Evolutionary conservation across 2,797 vertebrate genomes (phyloP), one percentile per base, ranked within the genome.

Genomic region (Rousettus madagascariensis): DNA sequence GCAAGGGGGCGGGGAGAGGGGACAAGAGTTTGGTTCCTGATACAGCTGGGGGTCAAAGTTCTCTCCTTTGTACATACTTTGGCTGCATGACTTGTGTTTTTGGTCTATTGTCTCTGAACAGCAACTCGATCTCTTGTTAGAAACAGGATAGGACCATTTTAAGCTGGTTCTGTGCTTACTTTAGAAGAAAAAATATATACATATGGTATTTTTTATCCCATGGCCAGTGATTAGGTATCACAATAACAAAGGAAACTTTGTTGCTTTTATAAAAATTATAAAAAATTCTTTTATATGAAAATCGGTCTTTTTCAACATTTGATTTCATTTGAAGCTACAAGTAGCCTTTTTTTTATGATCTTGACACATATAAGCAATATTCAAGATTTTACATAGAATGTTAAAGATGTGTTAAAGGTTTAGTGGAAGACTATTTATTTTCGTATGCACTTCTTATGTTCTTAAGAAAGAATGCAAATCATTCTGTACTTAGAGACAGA

Each of bases 351-450:
- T 93, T 95, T 90, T 93, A 82, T 90, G 88, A 97, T 96, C 95
- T 96, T 97, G 95, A 96, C 97, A 97, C 94, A 91, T 95, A 97
- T 94, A 96, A 95, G 65, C 96, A 98, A 96, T 97, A 97, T 98
- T 98, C 98, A 98, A 97, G 97, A 97, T 98, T 98, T 97, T 98
- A 95, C 97, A 97, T 97, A 98, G 98, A 96, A 87, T 98, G 97
- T 97, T 97, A 98, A 97, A 97, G 97, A 97, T 98, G 98, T 98
- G 98, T 97, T 97, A 98, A 97, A 98, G 97, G 97, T 98, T 98
- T 98, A 98, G 97, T 98, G 97, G 97, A 97, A 97, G 97, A 98
- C 98, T 97, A 97, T 98, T 98, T 98, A 97, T 98, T 98, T 98
- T 97, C 97, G 95, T 96, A 95, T 85, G 95, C 83, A 12, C 95